Base-by-base conservation (phyloP, 2,113 vertebrate species). In the Poecilia latipinna region DNA sequence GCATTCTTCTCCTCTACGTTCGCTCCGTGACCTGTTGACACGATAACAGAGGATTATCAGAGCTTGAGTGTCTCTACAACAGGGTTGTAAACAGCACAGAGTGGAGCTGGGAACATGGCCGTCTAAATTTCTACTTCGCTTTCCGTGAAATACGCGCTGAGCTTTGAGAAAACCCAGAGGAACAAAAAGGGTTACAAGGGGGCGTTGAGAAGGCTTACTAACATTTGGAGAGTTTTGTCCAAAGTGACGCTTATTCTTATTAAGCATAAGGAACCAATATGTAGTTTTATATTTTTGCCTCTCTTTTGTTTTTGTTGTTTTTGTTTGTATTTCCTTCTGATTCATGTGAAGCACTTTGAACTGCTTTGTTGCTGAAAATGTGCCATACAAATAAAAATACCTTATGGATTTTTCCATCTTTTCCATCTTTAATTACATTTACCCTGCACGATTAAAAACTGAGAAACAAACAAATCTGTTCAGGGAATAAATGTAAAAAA, bases 1-100 rank as follows among this genome's bases (percentile, higher is more conserved):
- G 82, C 94, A 68, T 84, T 94, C 76, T 95, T 94, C 89, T 97
- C 96, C 76, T 94, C 94, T 17, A 94, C 93, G 0, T 96, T 97
- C 8, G 97, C 97, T 77, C 94, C 95, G 1, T 78, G 89, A 28
- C 96, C 96, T 97, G 88, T 12, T 8, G 71, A 24, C 64, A 33
- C 11, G 33, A 15, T 48, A 26, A 12, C 8, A 28, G 31, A 17
- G 32, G 0, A 24, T 35, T 17, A 65, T 57, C 19, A 24, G 24
- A n/a, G 24, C 8, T n/a, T n/a, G 10, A 11, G 4, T 54, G n/a
- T 24, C 51, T 54, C 51, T 22, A 54, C 3, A 10, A 54, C 51
- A 24, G 51, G 51, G 22, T 24, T 8, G 22, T 54, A 54, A 54
- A 24, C 51, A 24, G 8, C 0, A 10, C 19, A 54, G 51, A 54